These are phyloP conservation scores for Carcinoscorpius rotundicauda DNA, from an alignment of 1,140 invertebrate genomes.

Conservation along the genomic window DNA sequence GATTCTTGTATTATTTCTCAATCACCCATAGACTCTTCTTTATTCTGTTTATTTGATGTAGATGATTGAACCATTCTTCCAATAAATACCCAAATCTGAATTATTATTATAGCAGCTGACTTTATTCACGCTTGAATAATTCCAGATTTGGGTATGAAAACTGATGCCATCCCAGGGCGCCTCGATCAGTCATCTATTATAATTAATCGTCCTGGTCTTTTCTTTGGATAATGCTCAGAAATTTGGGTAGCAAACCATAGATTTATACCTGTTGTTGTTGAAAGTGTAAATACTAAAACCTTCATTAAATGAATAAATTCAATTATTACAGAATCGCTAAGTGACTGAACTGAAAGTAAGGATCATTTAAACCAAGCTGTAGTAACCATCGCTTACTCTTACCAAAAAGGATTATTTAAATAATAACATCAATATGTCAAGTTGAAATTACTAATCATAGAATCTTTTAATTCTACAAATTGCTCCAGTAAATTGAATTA, in stretches of 20 bases:
- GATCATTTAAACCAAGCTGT: too few relatives aligned
- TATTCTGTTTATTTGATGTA: conserved; percentile 47
- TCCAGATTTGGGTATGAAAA: conserved; percentile 47
- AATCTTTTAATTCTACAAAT: too few relatives aligned
- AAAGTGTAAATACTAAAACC: neutral
- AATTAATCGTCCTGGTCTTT: conserved; percentile 44
- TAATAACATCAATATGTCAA: too few relatives aligned
- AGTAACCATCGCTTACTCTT: too few relatives aligned
- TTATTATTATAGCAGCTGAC: conserved; percentile 46
- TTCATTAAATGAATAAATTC: too few relatives aligned
- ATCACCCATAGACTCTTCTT: conserved; percentile 25
- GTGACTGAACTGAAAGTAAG: too few relatives aligned
- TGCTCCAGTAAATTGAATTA: too few relatives aligned
- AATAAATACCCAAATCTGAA: conserved; percentile 39
- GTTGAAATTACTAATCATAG: too few relatives aligned
- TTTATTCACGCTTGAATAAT: conserved; percentile 56
- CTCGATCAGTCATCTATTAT: conserved; percentile 48
- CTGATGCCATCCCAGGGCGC: conserved; percentile 50
- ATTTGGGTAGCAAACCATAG: conserved; percentile 62
- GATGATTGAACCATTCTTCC: conserved; percentile 47
- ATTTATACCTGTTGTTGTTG: conserved; percentile 59
- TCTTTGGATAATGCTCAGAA: conserved; percentile 61
- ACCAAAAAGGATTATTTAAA: too few relatives aligned
- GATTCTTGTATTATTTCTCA: conserved; percentile 46
- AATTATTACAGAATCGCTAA: too few relatives aligned